These are phyloP conservation scores for Tinamus major DNA, from an alignment of 2,797 vertebrate genomes.

Conservation along the genomic window DNA sequence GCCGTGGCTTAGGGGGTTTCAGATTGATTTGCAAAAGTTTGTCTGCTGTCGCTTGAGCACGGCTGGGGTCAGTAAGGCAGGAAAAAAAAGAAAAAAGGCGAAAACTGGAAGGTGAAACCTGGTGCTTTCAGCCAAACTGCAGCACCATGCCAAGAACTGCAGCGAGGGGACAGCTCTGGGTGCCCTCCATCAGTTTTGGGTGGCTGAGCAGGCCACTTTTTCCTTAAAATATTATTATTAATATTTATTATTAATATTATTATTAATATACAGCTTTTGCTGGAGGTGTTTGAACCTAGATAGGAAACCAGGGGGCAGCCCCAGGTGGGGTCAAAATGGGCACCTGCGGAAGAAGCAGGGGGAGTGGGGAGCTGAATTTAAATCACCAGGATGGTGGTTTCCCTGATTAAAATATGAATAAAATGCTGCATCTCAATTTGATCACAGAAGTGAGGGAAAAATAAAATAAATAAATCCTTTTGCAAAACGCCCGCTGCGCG, in stretches of 20 bases:
- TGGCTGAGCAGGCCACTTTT: background rate
- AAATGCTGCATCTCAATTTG: rapidly evolving
- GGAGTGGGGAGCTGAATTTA: no score
- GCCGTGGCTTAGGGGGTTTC: background rate
- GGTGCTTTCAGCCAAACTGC: rapidly evolving
- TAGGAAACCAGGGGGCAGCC: background rate
- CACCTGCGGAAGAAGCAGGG: background rate
- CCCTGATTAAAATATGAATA: background rate
- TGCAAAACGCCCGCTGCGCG: no score
- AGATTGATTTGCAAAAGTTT: background rate
- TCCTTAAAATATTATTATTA: no score
- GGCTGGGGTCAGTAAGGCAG: no score
- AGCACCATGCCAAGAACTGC: no score
- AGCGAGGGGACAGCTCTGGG: no score
- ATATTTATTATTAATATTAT: no score
- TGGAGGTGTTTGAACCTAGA: background rate
- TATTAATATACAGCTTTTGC: no score
- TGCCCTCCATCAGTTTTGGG: no score
- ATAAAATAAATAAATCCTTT: no score
- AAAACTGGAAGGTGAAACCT: no score
- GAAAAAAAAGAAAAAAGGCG: no score
- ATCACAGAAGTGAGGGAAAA: rapidly evolving
- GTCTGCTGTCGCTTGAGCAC: background rate
- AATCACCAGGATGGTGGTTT: background rate
- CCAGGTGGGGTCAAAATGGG: background rate